Percentiles rank a stretch among this genome's conserved stretches.
Conservation (phyloP, 2,888 invertebrate genomes). For the Alitta virens region DNA sequence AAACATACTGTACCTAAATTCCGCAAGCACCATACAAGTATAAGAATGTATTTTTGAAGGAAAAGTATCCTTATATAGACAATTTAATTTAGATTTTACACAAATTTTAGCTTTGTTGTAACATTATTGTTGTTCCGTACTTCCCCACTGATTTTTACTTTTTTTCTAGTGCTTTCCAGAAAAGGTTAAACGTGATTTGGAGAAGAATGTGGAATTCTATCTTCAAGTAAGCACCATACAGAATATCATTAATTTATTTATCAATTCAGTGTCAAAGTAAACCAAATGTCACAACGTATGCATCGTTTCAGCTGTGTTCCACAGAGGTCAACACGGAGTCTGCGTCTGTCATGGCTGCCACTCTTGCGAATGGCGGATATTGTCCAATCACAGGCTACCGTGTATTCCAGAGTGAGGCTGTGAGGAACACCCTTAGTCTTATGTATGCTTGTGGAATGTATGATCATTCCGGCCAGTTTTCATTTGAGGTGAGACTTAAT, state of each 20-base stretch:
- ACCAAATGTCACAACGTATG: no score
- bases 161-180: slow-evolving; percentile 84
- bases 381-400: slow-evolving; percentile 95
- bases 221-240: slow-evolving; percentile 75
- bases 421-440: slow-evolving; percentile 89
- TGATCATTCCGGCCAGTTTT: slow-evolving; percentile 93
- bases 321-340: slow-evolving; percentile 94
- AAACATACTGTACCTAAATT: no score
- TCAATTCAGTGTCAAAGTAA: no score
- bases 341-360: slow-evolving; percentile 90
- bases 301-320: slow-evolving; percentile 77
- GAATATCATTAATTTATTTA: not conserved
- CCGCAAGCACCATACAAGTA: no score
- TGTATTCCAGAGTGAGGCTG: slow-evolving; percentile 84
- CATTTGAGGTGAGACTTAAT: slow-evolving; percentile 70
- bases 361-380: slow-evolving; percentile 96
- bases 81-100: no score
- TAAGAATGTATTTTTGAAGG: no score
- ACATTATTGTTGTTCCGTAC: no score
- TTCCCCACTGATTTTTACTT: no score
- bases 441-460: slow-evolving; percentile 98
- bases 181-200: slow-evolving; percentile 71
- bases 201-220: slow-evolving; percentile 95
- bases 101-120: no score
- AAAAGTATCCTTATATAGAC: no score